Evolutionary conservation across 1,140 invertebrate genomes (phyloP).

Genomic region (Scaptodrosophila lebanonensis): DNA sequence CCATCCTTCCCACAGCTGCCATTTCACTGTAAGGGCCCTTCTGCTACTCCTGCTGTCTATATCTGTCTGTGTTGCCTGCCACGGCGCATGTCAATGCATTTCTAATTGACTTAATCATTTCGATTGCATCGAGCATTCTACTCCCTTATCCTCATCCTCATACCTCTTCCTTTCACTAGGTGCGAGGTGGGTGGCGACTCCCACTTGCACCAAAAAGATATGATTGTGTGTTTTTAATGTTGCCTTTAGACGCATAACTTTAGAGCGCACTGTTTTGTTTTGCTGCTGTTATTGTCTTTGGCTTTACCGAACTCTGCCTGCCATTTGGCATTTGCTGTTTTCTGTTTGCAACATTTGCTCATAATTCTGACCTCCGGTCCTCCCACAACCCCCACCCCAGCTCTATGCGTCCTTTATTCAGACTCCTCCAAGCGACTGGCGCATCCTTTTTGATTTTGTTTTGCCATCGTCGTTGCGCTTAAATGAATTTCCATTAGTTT

Average conservation of each 20-base stretch:
- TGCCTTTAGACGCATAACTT: no score
- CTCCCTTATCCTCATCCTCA: not conserved
- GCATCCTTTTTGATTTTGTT: no score
- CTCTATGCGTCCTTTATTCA: no score
- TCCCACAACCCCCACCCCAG: no score
- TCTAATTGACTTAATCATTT: conserved; percentile 40
- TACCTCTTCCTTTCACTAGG: not conserved
- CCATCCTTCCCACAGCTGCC: no score
- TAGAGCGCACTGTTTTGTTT: conserved; percentile 1
- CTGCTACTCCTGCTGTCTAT: conserved; percentile 24
- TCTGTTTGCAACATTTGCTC: no score
- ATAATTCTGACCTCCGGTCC: no score
- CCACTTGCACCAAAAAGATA: no score
- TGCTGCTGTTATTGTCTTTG: conserved; percentile 3
- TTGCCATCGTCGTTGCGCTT: conserved; percentile 30
- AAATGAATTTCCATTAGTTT: conserved; percentile 33
- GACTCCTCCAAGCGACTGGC: no score
- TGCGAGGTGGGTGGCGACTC: not conserved
- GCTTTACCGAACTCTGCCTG: conserved; percentile 18
- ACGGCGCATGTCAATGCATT: conserved; percentile 23
- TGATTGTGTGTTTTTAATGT: no score
- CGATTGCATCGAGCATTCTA: not conserved
- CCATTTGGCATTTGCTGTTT: conserved; percentile 14
- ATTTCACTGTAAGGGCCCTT: not conserved
- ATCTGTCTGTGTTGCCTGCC: conserved; percentile 1